Evolutionary conservation across 2,888 invertebrate genomes (phyloP).

Genomic region (Lasioglossum lativentre): DNA sequence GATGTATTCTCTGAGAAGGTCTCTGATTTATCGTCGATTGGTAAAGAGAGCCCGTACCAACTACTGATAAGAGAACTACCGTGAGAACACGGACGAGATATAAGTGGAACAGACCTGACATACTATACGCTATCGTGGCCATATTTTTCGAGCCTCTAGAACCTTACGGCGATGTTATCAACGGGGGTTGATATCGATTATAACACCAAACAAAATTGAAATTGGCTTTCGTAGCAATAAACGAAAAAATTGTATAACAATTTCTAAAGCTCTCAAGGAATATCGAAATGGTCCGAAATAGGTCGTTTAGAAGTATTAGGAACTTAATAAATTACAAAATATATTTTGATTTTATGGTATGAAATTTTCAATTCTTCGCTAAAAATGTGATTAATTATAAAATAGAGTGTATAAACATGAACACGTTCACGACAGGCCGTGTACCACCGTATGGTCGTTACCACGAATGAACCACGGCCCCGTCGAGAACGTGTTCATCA

Average conservation of each 20-base stretch:
- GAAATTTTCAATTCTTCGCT: background rate
- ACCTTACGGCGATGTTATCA: background rate
- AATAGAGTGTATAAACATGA: background rate
- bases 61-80: constrained; percentile 60
- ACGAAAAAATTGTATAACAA: background rate
- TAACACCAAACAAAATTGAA: background rate
- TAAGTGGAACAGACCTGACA: background rate
- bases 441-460: too few relatives aligned
- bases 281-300: background rate
- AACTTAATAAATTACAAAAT: background rate
- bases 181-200: background rate
- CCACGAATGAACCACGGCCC: too few relatives aligned
- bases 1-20: constrained; percentile 17
- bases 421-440: background rate
- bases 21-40: constrained; percentile 60
- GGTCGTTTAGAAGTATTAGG: background rate
- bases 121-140: background rate
- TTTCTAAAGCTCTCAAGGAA: background rate
- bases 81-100: constrained; percentile 9
- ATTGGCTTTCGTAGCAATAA: background rate
- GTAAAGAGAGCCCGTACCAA: constrained; percentile 51
- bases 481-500: background rate
- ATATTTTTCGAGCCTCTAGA: background rate
- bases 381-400: background rate
- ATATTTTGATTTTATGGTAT: background rate